A percentile compares a stretch with the other conserved stretches of the same genome.
Conservation (phyloP, 2,888 invertebrate genomes). For the Spisula subtruncata region DNA sequence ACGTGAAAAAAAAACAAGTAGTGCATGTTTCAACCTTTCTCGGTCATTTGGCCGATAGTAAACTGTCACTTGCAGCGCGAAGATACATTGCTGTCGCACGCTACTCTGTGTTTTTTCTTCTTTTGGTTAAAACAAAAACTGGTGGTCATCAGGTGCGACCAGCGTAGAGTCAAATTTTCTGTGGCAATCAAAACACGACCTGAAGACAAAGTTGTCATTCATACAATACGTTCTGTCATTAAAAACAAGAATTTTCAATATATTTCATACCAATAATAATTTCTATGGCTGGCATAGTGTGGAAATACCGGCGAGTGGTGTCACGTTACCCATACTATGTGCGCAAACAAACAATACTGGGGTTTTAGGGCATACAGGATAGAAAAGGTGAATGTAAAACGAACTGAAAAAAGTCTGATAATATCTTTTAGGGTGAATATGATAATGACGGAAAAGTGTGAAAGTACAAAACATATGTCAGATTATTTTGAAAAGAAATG, state of each 20-base stretch:
- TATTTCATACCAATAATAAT: neutral
- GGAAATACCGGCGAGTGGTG: neutral
- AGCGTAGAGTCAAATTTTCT: neutral
- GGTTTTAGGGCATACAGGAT: slow-evolving; percentile 1
- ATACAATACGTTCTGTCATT: neutral
- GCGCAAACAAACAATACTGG: neutral
- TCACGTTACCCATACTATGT: neutral
- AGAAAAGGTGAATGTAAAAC: slow-evolving; percentile 53
- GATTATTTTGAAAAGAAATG: slow-evolving; percentile 50
- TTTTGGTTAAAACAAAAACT: neutral
- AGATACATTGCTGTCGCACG: neutral
- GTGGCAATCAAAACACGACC: neutral
- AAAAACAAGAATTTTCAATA: slow-evolving; percentile 15
- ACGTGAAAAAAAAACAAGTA: slow-evolving; percentile 24
- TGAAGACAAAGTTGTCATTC: neutral
- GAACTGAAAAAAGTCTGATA: slow-evolving; percentile 61
- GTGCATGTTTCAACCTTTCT: neutral
- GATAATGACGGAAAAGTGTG: slow-evolving; percentile 66
- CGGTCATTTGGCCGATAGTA: slow-evolving; percentile 7
- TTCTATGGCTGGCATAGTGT: neutral
- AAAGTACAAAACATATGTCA: slow-evolving; percentile 67
- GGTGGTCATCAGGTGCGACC: neutral
- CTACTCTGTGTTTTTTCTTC: neutral
- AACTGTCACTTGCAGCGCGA: neutral
- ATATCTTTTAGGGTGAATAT: slow-evolving; percentile 61